Evolutionary conservation across 2,888 invertebrate genomes (phyloP), one percentile per base, ranked within the genome.

Genomic region (Drosophila villosipedis): DNA sequence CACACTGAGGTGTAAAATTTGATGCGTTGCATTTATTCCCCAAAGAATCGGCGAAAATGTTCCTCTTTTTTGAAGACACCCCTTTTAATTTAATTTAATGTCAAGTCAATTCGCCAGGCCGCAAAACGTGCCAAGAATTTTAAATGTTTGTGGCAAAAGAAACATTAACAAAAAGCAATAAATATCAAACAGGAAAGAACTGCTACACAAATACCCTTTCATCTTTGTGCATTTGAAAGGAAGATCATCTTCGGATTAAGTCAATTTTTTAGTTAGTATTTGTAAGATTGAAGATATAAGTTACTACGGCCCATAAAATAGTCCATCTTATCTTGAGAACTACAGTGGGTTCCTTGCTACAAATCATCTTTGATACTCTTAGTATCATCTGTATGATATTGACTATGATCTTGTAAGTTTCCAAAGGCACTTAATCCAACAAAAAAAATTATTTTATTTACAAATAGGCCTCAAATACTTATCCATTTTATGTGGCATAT

Each of bases 91-190:
- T 85, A 81, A 83, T 81, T 81, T 83, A 81, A 84, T 84, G 76
- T 79, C 85, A 78, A 81, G 85, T 74, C 83, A 80, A 83, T 85
- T 85, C 81, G 77, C 76, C 68, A 73, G 79, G 79, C 74, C 73
- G 69, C 68, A 74, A 75, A 74, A 83, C 85, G 85, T 83, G 85
- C 83, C 78, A 76, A 70, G 83, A 78, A 83, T 83, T 83, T 84
- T 74, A 80, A 83, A 85, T 83, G 80, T 80, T 68, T 57, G 30
- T n/a, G 57, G 30, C 57, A 57, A 57, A 5, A 5, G 73, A 59
- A 25, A 43, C 58, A 10, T 16, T 43, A 31, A 30, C 58, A 43
- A 58, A 39, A 14, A 25, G 22, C 41, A 58, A 58, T 9, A 14
- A n/a, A 58, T 22, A 28, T 16, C 9, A 9, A 57, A 43, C 14